These are phyloP conservation scores for Cardinalis cardinalis DNA, from an alignment of 2,113 vertebrate species.

Conservation along the genomic window DNA sequence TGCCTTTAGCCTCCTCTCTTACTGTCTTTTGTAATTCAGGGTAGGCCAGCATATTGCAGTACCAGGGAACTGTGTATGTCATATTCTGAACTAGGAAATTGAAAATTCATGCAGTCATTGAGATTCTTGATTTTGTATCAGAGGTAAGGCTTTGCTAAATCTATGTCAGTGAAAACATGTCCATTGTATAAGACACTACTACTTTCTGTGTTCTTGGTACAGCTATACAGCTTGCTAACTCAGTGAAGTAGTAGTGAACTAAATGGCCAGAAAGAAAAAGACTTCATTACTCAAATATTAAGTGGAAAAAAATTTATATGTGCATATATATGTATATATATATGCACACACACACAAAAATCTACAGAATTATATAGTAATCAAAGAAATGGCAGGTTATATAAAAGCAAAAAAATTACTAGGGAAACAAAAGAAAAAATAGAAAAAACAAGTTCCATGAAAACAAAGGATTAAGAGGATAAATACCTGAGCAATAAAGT, in stretches of 20 bases:
- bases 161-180: neutral
- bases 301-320: neutral
- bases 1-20: neutral
- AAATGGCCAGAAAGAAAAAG: neutral
- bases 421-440: neutral
- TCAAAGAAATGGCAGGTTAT: neutral
- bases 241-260: neutral
- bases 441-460: neutral
- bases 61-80: neutral
- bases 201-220: neutral
- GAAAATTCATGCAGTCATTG: neutral
- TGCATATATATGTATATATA: accelerated
- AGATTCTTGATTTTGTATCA: neutral
- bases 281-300: neutral
- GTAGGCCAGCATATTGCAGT: neutral
- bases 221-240: neutral
- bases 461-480: neutral
- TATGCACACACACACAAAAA: neutral
- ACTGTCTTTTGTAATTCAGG: neutral
- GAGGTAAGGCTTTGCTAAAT: neutral
- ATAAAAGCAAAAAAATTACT: neutral
- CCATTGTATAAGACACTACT: neutral
- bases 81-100: neutral
- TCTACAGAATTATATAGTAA: neutral
- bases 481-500: neutral